Evolutionary conservation across 2,888 invertebrate species (phyloP).

Genomic region (Autographa pulchrina): DNA sequence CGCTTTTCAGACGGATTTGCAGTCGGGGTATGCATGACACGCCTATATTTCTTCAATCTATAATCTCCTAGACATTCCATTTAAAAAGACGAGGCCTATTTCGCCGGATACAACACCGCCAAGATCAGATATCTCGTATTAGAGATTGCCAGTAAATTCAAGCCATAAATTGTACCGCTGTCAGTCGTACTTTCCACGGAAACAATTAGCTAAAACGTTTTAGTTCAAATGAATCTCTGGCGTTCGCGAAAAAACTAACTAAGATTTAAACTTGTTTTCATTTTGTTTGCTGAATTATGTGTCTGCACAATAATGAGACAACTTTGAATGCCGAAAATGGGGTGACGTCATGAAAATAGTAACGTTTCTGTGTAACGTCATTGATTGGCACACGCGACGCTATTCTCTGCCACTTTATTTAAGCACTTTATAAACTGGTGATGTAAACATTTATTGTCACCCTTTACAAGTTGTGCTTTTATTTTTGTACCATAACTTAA

Average conservation of each 20-base stretch:
- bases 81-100: not conserved
- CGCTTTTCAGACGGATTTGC: conserved; percentile 6
- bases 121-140: conserved; percentile 6
- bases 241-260: conserved; percentile 15
- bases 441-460: too few relatives aligned
- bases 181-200: conserved; percentile 30
- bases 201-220: conserved; percentile 49
- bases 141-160: conserved; percentile 26
- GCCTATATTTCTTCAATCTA: not conserved
- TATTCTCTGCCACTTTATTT: conserved; percentile 1
- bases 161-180: conserved; percentile 36
- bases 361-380: not conserved
- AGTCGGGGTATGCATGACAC: not conserved
- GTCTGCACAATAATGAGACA: not conserved
- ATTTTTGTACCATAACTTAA: too few relatives aligned
- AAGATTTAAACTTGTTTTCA: conserved; percentile 9
- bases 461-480: too few relatives aligned
- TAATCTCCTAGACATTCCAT: conserved; percentile 6
- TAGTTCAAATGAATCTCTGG: conserved; percentile 20
- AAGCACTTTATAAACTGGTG: too few relatives aligned
- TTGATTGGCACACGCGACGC: conserved; percentile 5
- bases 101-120: not conserved
- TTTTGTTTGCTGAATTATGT: conserved; percentile 8
- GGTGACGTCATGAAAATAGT: conserved; percentile 15
- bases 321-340: not conserved